These are phyloP conservation scores for Amyelois transitella DNA, from an alignment of 1,140 invertebrate species.

Conservation along the genomic window DNA sequence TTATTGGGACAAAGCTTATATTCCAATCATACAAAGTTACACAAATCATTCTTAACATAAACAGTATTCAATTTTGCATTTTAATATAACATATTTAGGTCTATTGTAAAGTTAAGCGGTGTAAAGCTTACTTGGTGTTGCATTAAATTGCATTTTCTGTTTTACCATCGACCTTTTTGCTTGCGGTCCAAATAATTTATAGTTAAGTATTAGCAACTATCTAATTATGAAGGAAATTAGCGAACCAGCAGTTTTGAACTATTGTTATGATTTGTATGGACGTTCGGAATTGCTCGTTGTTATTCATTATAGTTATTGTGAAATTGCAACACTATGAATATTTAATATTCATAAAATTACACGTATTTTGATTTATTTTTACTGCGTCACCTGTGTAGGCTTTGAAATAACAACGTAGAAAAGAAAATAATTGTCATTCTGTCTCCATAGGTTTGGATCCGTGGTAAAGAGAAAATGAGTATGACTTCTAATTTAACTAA, in stretches of 20 bases:
- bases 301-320: too few relatives aligned
- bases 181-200: slow-evolving; percentile 6
- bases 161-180: slow-evolving; percentile 6
- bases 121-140: background rate
- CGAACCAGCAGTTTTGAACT: background rate
- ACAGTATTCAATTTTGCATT: background rate
- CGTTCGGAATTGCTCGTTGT: background rate
- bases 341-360: too few relatives aligned
- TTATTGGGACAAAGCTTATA: slow-evolving; percentile 18
- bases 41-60: background rate
- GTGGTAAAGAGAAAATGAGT: too few relatives aligned
- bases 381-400: too few relatives aligned
- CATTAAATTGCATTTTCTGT: slow-evolving; percentile 11
- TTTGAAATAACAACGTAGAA: too few relatives aligned
- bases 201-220: slow-evolving; percentile 3
- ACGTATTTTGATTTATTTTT: too few relatives aligned
- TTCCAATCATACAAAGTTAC: background rate
- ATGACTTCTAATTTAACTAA: too few relatives aligned
- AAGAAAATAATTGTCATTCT: too few relatives aligned
- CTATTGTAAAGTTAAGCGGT: background rate
- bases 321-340: too few relatives aligned
- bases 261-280: background rate
- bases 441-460: too few relatives aligned
- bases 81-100: background rate
- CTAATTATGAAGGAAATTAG: slow-evolving; percentile 13